phyloP scores from a whole-genome alignment of 2,797 vertebrate species.

The Balearica regulorum region DNA sequence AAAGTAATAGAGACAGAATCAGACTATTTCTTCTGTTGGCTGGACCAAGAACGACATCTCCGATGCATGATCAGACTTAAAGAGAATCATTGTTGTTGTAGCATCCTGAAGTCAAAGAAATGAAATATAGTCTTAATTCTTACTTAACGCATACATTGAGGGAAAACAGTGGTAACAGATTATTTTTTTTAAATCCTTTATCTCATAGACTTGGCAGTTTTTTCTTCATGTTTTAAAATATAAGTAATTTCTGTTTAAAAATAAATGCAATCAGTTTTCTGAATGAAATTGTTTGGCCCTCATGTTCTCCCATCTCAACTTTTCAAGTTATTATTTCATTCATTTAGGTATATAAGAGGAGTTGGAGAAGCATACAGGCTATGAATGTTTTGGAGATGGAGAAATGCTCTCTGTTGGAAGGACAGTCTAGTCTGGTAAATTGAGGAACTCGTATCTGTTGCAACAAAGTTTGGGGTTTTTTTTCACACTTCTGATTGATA shows the following conservation, averaged over 20 bases:
- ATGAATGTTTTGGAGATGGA: neutral
- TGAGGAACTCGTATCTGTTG: neutral
- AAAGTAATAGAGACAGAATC: neutral
- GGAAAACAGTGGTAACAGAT: neutral
- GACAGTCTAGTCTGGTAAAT: neutral
- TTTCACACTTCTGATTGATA: neutral
- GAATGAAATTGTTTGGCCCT: neutral
- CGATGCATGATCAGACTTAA: neutral
- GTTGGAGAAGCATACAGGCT: neutral
- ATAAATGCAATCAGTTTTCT: neutral
- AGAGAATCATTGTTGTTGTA: neutral
- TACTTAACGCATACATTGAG: neutral
- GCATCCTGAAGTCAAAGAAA: neutral
- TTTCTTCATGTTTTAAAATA: neutral
- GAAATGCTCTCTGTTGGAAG: neutral
- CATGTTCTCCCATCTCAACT: neutral
- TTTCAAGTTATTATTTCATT: neutral
- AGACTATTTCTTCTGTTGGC: neutral
- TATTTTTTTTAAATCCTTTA: fast-evolving
- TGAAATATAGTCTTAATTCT: neutral
- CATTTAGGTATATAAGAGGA: neutral
- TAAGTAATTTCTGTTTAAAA: neutral
- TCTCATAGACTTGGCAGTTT: neutral
- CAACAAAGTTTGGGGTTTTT: neutral
- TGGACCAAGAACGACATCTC: neutral